Percentiles rank a stretch among this genome's conserved stretches.
Conservation (phyloP, 1,140 invertebrate genomes). For the Ridgeia piscesae region DNA sequence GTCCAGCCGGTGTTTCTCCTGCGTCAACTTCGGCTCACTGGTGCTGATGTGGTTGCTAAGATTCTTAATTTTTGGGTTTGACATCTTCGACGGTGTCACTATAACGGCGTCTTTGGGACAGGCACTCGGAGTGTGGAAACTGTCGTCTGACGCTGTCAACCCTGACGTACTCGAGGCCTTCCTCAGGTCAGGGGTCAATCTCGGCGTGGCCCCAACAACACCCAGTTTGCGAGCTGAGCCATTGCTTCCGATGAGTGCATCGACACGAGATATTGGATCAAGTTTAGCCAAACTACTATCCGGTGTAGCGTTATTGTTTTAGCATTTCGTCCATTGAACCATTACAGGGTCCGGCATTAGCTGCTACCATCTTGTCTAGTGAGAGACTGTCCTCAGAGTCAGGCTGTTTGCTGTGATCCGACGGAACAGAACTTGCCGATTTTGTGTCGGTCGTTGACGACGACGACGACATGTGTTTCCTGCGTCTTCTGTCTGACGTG, state of each 20-base stretch:
- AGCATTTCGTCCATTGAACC: background rate
- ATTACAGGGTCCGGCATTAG: background rate
- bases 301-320: background rate
- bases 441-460: background rate
- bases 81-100: background rate
- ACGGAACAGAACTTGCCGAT: background rate
- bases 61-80: background rate
- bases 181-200: background rate
- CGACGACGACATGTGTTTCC: background rate
- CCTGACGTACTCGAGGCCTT: background rate
- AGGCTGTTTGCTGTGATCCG: background rate
- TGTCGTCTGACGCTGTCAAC: background rate
- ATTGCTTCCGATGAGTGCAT: background rate
- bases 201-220: background rate
- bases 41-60: background rate
- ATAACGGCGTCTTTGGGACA: background rate
- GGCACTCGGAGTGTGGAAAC: background rate
- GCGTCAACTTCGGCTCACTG: background rate
- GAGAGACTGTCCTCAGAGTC: background rate
- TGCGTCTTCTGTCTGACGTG: background rate
- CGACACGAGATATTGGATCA: background rate
- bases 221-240: background rate
- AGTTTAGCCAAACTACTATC: background rate
- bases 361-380: background rate
- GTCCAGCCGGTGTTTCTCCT: background rate